A percentile compares a stretch with the other conserved stretches of the same genome.
Conservation (phyloP, 2,888 invertebrate species). For the Sycophila texana region DNA sequence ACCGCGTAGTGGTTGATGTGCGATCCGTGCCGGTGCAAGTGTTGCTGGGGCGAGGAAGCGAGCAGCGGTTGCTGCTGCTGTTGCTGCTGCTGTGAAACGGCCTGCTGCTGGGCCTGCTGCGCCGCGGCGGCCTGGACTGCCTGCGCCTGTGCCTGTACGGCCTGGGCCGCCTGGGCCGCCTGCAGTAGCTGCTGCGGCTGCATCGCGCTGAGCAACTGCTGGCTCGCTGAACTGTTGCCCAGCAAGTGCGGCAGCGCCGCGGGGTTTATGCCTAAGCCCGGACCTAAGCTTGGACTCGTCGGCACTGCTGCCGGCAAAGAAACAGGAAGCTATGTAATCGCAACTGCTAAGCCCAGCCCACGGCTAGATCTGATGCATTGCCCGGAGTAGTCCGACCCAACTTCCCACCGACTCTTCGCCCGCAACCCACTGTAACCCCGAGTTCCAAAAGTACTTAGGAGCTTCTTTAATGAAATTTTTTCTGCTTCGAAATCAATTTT, state of each 20-base stretch:
- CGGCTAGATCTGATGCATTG: neutral
- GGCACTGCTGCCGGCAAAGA: slow-evolving; percentile 73
- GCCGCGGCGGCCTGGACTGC: slow-evolving; percentile 59
- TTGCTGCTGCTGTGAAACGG: slow-evolving; percentile 65
- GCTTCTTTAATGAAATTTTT: too few species aligned
- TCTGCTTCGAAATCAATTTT: too few species aligned
- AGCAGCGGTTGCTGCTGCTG: slow-evolving; percentile 69
- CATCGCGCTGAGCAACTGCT: slow-evolving; percentile 85
- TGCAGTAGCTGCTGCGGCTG: slow-evolving; percentile 81
- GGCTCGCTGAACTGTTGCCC: slow-evolving; percentile 82
- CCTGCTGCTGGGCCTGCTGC: slow-evolving; percentile 63
- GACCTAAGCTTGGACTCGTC: slow-evolving; percentile 82
- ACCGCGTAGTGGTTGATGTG: slow-evolving; percentile 73
- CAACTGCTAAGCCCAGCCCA: neutral
- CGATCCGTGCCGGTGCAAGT: slow-evolving; percentile 71
- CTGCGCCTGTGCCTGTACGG: slow-evolving; percentile 66
- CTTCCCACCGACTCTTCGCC: too few species aligned
- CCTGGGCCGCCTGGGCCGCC: slow-evolving; percentile 72
- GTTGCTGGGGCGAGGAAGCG: slow-evolving; percentile 72
- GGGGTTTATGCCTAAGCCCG: slow-evolving; percentile 82
- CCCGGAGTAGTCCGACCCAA: too few species aligned
- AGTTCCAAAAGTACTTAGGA: too few species aligned
- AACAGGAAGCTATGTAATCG: neutral
- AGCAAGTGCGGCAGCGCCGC: slow-evolving; percentile 84
- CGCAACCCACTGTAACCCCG: too few species aligned